Conservation (phyloP, 2,888 invertebrate species). For the Cryptocephalus primarius region DNA sequence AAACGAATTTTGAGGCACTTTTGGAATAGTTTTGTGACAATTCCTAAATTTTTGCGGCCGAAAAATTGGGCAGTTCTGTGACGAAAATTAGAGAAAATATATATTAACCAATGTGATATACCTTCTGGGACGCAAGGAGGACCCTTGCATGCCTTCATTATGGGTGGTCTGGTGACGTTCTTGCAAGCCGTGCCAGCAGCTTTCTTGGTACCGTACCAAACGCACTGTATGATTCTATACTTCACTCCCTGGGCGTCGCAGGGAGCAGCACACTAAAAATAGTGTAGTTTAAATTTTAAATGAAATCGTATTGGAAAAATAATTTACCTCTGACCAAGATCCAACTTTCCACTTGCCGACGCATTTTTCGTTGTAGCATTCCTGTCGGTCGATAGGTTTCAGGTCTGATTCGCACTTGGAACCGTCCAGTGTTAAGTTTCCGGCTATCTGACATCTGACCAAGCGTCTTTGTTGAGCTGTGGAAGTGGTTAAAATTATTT, state of each 20-base stretch:
- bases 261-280: conserved; percentile 68
- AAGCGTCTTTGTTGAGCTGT: conserved; percentile 63
- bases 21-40: too few relatives aligned
- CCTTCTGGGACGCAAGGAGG: conserved; percentile 45
- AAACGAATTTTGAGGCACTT: too few relatives aligned
- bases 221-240: conserved; percentile 82
- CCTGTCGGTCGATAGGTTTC: conserved; percentile 65
- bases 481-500: conserved; percentile 6
- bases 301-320: neutral
- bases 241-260: conserved; percentile 78
- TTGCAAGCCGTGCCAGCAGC: conserved; percentile 82
- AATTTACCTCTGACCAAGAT: conserved; percentile 80
- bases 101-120: conserved; percentile 3
- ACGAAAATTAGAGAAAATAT: neutral
- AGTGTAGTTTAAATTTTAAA: neutral
- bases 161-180: conserved; percentile 61
- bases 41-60: too few relatives aligned
- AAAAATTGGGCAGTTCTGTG: neutral
- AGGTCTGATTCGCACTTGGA: conserved; percentile 59
- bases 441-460: conserved; percentile 46
- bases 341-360: conserved; percentile 84
- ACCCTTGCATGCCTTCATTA: conserved; percentile 67
- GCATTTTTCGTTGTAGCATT: conserved; percentile 76
- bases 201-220: conserved; percentile 78
- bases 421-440: conserved; percentile 28